Conservation (phyloP, 2,113 vertebrate species). For the Bos taurus region DNA sequence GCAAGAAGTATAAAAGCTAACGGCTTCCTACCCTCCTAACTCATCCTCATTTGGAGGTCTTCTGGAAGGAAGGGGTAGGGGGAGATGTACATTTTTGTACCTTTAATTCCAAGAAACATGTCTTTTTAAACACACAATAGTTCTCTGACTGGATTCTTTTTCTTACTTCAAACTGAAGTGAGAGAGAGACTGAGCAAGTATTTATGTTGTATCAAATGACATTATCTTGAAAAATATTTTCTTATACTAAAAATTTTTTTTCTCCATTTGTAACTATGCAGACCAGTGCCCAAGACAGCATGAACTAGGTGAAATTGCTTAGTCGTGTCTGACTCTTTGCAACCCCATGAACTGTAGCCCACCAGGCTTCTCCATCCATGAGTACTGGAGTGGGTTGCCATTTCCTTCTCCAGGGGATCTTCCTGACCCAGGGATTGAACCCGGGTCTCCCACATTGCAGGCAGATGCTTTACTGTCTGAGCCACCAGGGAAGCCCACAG, state of each 20-base stretch:
- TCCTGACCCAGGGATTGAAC: no score
- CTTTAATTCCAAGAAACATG: neutral
- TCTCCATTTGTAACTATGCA: neutral
- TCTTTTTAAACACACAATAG: neutral
- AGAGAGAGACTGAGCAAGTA: neutral
- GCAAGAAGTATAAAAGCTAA: neutral
- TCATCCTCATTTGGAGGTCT: neutral
- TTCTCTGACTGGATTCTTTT: neutral
- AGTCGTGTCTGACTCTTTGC: no score
- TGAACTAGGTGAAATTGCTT: neutral
- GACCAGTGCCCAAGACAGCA: neutral
- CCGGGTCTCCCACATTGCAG: fast-evolving
- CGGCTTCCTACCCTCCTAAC: neutral
- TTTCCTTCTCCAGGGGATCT: no score
- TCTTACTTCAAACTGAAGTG: neutral
- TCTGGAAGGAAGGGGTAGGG: neutral
- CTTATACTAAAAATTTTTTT: neutral
- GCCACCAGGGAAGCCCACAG: no score
- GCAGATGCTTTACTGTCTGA: no score
- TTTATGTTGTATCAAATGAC: neutral
- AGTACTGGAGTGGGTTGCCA: no score
- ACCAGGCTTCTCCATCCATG: no score
- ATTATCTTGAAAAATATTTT: constrained; percentile 3
- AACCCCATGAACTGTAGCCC: no score
- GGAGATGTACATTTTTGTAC: neutral